These are phyloP conservation scores for Heliothis peltigera DNA, from an alignment of 2,888 invertebrate genomes.

Conservation along the genomic window DNA sequence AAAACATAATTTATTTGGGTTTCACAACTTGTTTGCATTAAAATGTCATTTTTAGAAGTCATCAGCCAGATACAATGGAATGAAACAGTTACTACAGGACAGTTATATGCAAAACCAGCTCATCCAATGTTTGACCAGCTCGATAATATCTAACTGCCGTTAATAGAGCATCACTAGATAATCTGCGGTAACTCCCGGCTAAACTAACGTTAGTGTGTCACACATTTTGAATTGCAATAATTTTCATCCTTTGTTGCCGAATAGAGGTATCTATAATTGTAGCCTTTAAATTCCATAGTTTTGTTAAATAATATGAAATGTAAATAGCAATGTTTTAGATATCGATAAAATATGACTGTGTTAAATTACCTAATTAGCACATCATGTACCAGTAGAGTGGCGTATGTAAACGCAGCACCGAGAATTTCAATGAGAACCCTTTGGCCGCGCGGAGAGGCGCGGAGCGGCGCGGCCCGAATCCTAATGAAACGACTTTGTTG, in stretches of 20 bases:
- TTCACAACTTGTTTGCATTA: conserved; percentile 27
- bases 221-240: conserved; percentile 40
- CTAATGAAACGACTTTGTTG: conserved; percentile 72
- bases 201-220: conserved; percentile 10
- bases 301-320: too few species aligned
- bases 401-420: conserved; percentile 42
- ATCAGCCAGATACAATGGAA: conserved; percentile 30
- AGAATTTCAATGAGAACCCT: conserved; percentile 60
- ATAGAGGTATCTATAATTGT: too few species aligned
- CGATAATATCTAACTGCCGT: conserved; percentile 28
- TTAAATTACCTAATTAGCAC: conserved; percentile 17
- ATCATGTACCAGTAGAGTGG: conserved; percentile 27
- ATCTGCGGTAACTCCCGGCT: conserved; percentile 31
- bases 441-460: conserved; percentile 43
- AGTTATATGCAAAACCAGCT: conserved; percentile 39
- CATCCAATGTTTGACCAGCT: conserved; percentile 21
- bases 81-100: conserved; percentile 32
- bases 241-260: conserved; percentile 9
- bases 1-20: conserved; percentile 2
- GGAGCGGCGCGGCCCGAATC: conserved; percentile 61
- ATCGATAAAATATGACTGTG: not conserved
- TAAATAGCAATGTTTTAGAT: not conserved
- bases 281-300: too few species aligned
- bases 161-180: conserved; percentile 37
- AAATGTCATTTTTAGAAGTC: conserved; percentile 36